Percentiles rank a stretch among this genome's conserved stretches.
phyloP scores from a whole-genome alignment of 2,888 invertebrate genomes.

The Sericinus montela region DNA sequence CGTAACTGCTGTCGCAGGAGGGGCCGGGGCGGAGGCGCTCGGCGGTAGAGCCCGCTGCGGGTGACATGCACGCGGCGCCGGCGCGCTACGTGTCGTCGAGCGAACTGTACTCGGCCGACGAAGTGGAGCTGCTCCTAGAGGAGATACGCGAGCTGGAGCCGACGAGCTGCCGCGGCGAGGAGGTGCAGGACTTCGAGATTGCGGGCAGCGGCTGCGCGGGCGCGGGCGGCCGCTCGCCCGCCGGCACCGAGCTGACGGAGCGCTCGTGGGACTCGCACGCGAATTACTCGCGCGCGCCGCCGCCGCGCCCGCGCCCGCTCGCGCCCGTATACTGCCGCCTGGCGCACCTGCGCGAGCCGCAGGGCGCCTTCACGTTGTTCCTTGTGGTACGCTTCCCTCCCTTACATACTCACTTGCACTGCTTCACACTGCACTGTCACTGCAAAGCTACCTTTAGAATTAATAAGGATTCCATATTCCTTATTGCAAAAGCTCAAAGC shows the following conservation, averaged over 20 bases:
- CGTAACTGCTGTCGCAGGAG: slow-evolving; percentile 38
- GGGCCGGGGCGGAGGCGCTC: slow-evolving; percentile 56
- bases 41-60: slow-evolving; percentile 54
- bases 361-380: slow-evolving; percentile 36
- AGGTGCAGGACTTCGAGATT: slow-evolving; percentile 78
- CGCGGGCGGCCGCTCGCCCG: slow-evolving; percentile 64
- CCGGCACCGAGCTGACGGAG: slow-evolving; percentile 67
- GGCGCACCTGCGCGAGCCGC: slow-evolving; percentile 36
- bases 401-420: too few species aligned
- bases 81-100: slow-evolving; percentile 77
- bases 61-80: slow-evolving; percentile 75
- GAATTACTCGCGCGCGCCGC: slow-evolving; percentile 65
- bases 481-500: too few species aligned
- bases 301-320: slow-evolving; percentile 54
- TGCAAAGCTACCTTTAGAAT: too few species aligned
- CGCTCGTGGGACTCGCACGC: slow-evolving; percentile 77
- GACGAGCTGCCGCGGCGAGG: slow-evolving; percentile 72
- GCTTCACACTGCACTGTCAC: too few species aligned
- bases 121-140: slow-evolving; percentile 77
- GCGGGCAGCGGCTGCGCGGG: slow-evolving; percentile 75
- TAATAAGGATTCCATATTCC: too few species aligned
- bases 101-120: slow-evolving; percentile 76
- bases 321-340: slow-evolving; percentile 70
- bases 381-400: slow-evolving; percentile 30
- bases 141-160: slow-evolving; percentile 77